Evolutionary conservation across 2,888 invertebrate species (phyloP), one percentile per base, ranked within the genome.

Genomic region (Eupithecia subfuscata): DNA sequence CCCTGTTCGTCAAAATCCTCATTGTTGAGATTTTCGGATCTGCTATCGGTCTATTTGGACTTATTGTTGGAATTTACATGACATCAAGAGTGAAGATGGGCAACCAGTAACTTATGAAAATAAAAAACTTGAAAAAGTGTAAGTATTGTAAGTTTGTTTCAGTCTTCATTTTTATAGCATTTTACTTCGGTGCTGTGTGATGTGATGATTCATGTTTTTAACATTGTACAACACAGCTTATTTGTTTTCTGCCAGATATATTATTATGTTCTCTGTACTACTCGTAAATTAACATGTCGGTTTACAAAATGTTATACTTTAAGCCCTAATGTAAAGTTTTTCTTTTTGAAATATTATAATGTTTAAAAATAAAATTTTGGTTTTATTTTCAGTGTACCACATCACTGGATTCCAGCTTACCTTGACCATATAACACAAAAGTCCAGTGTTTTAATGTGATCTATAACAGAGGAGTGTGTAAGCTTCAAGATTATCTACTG

Each of bases 11-110:
- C 71, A 99, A 99, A 94, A 99, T 99, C 90, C 96, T 99, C 65
- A 99, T 99, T 91, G 98, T 99, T 68, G 99, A 99, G 95, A 99
- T 99, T 93, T 99, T 99, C 89, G 99, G 99, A 76, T 99, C 98
- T 87, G 99, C 99, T 85, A 99, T 99, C 88, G 99, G 99, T 87
- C 96, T 99, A 34, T 99, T 99, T 92, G 99, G 99, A 74, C 96
- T 99, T 75, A 99, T 99, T 92, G 99, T 99, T 81, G 99, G 99
- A 82, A 99, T 99, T 91, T 98, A 98, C 91, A 97, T 98, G 97
- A 97, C 97, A 78, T 97, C 97, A 81, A 97, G 96, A 93, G 96
- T 97, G 80, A 97, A 97, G 92, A 97, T 97, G 97, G 97, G 97
- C 86, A 96, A 96, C 91, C 96, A 96, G 89, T 92, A 93, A 92